phyloP scores from a whole-genome alignment of 2,113 vertebrate species.

The Rissa tridactyla region DNA sequence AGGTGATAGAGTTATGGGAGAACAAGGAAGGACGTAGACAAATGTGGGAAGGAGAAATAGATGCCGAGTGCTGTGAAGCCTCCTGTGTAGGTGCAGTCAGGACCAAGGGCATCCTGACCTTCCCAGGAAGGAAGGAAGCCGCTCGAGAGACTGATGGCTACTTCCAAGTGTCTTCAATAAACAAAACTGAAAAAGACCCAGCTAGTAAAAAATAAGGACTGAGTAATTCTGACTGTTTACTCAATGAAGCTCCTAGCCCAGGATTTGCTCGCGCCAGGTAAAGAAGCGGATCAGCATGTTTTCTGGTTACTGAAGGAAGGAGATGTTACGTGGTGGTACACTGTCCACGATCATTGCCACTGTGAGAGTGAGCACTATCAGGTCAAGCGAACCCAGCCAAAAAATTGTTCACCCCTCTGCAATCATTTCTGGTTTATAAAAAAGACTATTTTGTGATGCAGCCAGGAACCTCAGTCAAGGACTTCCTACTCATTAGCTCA shows the following conservation, averaged over 20 bases:
- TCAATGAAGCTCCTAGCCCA: background rate
- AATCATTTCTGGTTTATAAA: background rate
- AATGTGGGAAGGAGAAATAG: constrained; percentile 20
- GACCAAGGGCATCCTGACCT: constrained; percentile 5
- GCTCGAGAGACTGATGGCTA: background rate
- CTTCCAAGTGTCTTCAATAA: background rate
- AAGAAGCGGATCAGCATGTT: background rate
- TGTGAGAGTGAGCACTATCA: background rate
- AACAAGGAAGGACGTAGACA: background rate
- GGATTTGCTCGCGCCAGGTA: background rate
- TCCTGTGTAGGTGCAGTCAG: background rate
- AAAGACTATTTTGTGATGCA: background rate
- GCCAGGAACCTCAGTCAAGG: background rate
- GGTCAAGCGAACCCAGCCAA: background rate
- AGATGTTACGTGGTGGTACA: background rate
- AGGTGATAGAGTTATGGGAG: constrained; percentile 23
- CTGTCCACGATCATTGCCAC: background rate
- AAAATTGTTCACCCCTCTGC: background rate
- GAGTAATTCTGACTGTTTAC: background rate
- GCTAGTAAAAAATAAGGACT: background rate
- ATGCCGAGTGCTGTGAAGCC: background rate
- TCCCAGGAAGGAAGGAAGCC: background rate
- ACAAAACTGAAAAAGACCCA: background rate
- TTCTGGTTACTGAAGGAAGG: background rate
- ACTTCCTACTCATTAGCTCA: background rate